Base-by-base conservation (phyloP, 2,888 invertebrate species). In the Cotesia congregata region DNA sequence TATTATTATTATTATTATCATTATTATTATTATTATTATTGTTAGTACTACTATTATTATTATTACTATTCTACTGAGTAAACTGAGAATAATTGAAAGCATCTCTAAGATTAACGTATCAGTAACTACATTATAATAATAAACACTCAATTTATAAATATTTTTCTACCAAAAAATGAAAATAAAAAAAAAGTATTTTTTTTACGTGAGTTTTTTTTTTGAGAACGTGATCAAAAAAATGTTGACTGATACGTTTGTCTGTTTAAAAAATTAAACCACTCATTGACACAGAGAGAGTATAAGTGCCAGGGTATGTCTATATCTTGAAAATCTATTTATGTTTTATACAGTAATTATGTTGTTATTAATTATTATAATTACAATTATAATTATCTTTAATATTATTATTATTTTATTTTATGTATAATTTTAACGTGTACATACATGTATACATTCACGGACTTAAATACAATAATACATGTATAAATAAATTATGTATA, bases 371-470 rank as follows among this genome's bases (percentile, higher is more conserved):
- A 76, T 76, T n/a, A 69, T 69, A 39, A 50, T 72, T 72, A 40
- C 30, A 38, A 73, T 39, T 72, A 72, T 60, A 1, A 62, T 61
- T 60, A 61, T 71, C 38, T 60, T 61, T 20, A 68, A 39, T 41
- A 60, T 65, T 75, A 73, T 76, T 30, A 73, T 76, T 15, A 69
- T 71, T 69, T 17, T 30, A 77, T 69, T 62, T 77, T 76, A 65
- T 64, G 73, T 73, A 69, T 64, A 76, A 76, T 76, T 76, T 76
- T 41, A 41, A 72, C 76, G 62, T 76, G 76, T 76, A 76, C 60
- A 76, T 76, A 76, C 72, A 73, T 76, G 76, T 76, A 76, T 76
- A 73, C 76, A 76, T 76, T 72, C 72, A 69, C 38, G 67, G 5
- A 59, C n/a, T 73, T 65, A 59, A 72, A 72, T 5, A 64, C 15